These are phyloP conservation scores for Halcyon leucocephala DNA, from an alignment of 2,797 vertebrate species.

Conservation along the genomic window DNA sequence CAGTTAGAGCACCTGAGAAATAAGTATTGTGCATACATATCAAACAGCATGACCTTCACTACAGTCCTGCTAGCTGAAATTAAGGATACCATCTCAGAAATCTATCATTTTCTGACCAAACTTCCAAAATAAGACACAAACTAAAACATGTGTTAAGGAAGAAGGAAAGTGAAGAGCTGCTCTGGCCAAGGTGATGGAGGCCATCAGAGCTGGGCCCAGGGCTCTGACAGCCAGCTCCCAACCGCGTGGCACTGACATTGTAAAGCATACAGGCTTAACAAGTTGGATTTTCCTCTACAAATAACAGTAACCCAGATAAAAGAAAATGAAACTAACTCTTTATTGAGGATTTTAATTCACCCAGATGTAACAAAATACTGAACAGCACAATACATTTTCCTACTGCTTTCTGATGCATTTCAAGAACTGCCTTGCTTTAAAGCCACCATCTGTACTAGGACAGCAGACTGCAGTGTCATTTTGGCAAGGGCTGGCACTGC, in stretches of 20 bases:
- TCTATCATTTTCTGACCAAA: neutral
- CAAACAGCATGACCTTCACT: neutral
- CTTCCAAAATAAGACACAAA: neutral
- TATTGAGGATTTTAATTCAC: neutral
- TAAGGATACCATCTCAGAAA: neutral
- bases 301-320: neutral
- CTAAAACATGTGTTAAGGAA: neutral
- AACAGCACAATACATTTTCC: neutral
- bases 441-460: neutral
- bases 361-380: neutral
- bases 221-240: neutral
- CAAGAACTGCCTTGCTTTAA: neutral
- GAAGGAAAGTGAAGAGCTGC: neutral
- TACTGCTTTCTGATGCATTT: neutral
- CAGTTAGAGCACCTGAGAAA: neutral
- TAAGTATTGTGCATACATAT: neutral
- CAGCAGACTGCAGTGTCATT: fast-evolving
- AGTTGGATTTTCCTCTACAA: neutral
- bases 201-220: neutral
- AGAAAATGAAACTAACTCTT: neutral
- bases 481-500: neutral
- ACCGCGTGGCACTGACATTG: neutral
- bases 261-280: neutral
- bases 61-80: neutral
- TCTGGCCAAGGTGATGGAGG: neutral